Evolutionary conservation across 2,113 vertebrate species (phyloP).

Genomic region (Micromys minutus): DNA sequence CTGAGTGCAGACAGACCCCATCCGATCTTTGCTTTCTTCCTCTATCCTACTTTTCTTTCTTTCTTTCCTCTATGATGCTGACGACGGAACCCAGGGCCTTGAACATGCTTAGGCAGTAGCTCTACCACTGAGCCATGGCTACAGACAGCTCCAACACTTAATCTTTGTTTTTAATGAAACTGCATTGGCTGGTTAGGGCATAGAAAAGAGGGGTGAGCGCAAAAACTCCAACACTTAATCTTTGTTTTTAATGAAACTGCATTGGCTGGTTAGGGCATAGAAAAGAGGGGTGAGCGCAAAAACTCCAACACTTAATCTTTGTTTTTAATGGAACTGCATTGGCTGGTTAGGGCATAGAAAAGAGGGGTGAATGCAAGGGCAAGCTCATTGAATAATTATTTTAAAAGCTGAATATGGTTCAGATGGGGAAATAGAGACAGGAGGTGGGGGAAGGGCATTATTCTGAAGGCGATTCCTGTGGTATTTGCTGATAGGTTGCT

Average conservation of each 20-base stretch:
- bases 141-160: neutral
- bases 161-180: neutral
- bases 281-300: too few species aligned
- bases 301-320: neutral
- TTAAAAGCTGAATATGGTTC: neutral
- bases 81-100: neutral
- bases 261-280: too few species aligned
- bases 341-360: neutral
- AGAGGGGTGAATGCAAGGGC: neutral
- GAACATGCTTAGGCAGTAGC: neutral
- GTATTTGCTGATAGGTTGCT: neutral
- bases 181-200: too few species aligned
- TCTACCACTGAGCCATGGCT: neutral
- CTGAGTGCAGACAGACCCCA: neutral
- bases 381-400: neutral
- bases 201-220: too few species aligned
- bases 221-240: neutral
- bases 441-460: rapidly evolving
- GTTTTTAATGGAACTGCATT: neutral
- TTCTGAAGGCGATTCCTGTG: neutral
- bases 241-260: neutral
- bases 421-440: neutral
- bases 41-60: too few species aligned
- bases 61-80: neutral
- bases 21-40: neutral